Conservation (phyloP, 1,140 invertebrate genomes). For the Sycobia sp. region DNA sequence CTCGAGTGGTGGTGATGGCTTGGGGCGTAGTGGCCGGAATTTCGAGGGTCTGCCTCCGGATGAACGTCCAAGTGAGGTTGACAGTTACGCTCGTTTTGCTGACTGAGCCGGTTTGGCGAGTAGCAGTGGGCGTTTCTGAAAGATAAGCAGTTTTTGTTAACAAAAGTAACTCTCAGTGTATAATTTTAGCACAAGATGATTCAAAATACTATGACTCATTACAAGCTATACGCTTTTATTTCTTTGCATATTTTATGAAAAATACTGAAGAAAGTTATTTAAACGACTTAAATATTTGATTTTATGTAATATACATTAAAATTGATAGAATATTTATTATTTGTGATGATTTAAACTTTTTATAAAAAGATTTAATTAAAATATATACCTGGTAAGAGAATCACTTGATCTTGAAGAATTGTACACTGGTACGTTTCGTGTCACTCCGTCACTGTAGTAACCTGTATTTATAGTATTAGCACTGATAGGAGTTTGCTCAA, state of each 20-base stretch:
- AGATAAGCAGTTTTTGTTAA: background rate
- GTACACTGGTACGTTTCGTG: slow-evolving; percentile 49
- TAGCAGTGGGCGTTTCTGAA: slow-evolving; percentile 47
- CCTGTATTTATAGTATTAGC: slow-evolving; percentile 39
- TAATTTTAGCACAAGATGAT: too few relatives aligned
- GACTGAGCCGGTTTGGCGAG: slow-evolving; percentile 46
- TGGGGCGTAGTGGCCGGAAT: slow-evolving; percentile 16
- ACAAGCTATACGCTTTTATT: too few relatives aligned
- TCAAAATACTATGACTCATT: too few relatives aligned
- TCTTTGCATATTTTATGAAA: too few relatives aligned
- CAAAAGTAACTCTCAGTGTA: too few relatives aligned
- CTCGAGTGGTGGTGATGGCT: slow-evolving; percentile 1
- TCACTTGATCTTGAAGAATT: slow-evolving; percentile 38
- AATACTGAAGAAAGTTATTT: too few relatives aligned
- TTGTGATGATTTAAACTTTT: too few relatives aligned
- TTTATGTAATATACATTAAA: too few relatives aligned
- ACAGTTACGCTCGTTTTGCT: slow-evolving; percentile 46
- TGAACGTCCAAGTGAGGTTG: slow-evolving; percentile 41
- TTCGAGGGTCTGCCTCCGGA: slow-evolving; percentile 26
- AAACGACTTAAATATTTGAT: too few relatives aligned
- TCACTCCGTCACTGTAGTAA: slow-evolving; percentile 45
- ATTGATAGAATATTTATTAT: too few relatives aligned
- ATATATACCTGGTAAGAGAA: slow-evolving; percentile 26
- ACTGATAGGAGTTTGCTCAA: slow-evolving; percentile 41
- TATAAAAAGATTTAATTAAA: background rate